Base-by-base conservation (phyloP, 2,113 vertebrate genomes). In the Amphilophus citrinellus region DNA sequence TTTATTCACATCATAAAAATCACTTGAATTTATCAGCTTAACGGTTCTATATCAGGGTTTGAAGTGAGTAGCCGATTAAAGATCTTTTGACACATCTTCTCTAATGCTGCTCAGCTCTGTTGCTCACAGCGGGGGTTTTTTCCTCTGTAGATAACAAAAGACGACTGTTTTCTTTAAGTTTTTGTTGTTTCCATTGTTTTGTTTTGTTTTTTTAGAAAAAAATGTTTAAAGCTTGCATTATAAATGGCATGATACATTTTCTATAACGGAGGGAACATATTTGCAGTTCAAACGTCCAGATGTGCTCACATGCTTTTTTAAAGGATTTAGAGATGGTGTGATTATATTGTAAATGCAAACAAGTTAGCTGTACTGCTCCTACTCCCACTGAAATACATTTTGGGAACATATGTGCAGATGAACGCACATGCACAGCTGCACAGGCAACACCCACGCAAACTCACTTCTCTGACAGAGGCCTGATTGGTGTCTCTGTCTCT, bases 401-500 rank as follows among this genome's bases (percentile, higher is more conserved):
- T 39, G 62, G 47, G 15, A 44, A 80, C 76, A 84, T 24, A 58
- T 61, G 53, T 73, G 58, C 58, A 86, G 24, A 76, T 18, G 88
- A 60, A 83, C 35, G 37, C 61, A 61, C 75, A 75, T 13, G 61
- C 77, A 58, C 77, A 79, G 35, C 76, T 59, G 60, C 50, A 75
- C 44, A 83, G 22, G 17, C 71, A 82, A 61, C 47, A 83, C 44
- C 53, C 77, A 61, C 56, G 59, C 37, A 78, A 66, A 24, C 80
- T 87, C 80, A 89, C 82, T 83, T 80, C 68, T 86, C 86, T 90
- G 73, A 90, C 90, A 89, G 91, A 92, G 78, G 88, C 90, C 91
- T 90, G 88, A 93, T 93, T 84, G 91, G 92, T 91, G 91, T 97
- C 89, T 91, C 91, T 94, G 96, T 91, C 93, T 96, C 95, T 98